Evolutionary conservation across 2,113 vertebrate genomes (phyloP), one percentile per base, ranked within the genome.

Genomic region (Tragelaphus imberbis): DNA sequence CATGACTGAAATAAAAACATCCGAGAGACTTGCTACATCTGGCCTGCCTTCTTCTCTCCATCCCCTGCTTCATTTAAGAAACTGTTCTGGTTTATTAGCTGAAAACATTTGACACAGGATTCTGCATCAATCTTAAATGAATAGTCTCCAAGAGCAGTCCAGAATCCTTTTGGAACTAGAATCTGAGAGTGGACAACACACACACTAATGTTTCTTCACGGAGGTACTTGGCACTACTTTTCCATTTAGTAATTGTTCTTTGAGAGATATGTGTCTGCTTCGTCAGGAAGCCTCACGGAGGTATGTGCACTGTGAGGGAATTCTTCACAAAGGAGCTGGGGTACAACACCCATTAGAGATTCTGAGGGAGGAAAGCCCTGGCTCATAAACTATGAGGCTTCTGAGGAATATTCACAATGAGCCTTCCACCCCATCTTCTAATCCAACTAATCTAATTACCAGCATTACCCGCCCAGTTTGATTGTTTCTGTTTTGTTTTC

Each of bases 401-500:
- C 58, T 89, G 53, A 53, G 49, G 19, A 86, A n/a, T n/a, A 90
- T 5, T 91, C 16, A 82, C 33, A 82, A 53, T 53, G 5, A 90
- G 28, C 92, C 84, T 55, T 71, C 84, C 68, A 84, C 30, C 30
- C 28, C 94, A n/a, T 30, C 36, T 94, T 81, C 87, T 68, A 94
- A 88, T 77, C 30, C 56, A 75, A 36, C 81, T 90, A 61, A 93
- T 84, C 94, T 80, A 89, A 95, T 86, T 87, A 92, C 68, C 40
- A 82, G 49, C 16, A 68, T 17, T 40, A n/a, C 55, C 55, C 2
- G 2, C 84, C 71, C 81, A 17, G 49, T 55, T 86, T 80, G 81
- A 94, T 33, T 79, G 65, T 75, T 21, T 89, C 53, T 84, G 55
- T 96, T 88, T 94, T 92, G 19, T 92, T 95, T 88, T 65, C 49